These are phyloP conservation scores for Eolophus roseicapilla DNA, from an alignment of 2,113 vertebrate species.

Conservation along the genomic window DNA sequence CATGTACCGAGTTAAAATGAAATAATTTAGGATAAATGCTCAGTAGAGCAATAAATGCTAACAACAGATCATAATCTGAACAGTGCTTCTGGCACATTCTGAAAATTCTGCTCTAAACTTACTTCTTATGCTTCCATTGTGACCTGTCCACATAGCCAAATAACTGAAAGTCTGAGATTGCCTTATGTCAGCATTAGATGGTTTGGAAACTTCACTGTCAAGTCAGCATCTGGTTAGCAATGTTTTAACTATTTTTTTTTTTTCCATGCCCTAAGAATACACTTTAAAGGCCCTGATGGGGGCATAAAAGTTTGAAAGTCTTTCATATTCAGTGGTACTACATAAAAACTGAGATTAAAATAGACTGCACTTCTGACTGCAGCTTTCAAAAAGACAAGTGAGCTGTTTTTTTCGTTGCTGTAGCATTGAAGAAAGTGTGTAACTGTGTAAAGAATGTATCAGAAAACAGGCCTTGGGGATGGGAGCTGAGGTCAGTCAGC, in stretches of 20 bases:
- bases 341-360: neutral
- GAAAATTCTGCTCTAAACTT: neutral
- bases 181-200: neutral
- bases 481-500: conserved; percentile 26
- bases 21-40: neutral
- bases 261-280: neutral
- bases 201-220: neutral
- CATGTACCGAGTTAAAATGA: neutral
- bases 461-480: neutral
- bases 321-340: neutral
- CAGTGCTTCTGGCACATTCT: neutral
- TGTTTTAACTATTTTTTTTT: neutral
- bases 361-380: neutral
- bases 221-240: neutral
- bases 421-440: neutral
- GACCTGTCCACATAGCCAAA: neutral
- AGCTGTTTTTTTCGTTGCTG: neutral
- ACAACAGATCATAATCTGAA: neutral
- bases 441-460: conserved; percentile 11
- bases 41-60: neutral
- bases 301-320: neutral
- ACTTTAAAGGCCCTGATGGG: neutral
- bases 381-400: neutral
- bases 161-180: neutral
- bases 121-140: neutral